Conservation (phyloP, 2,797 vertebrate species). For the Tauraco hartlaubi region DNA sequence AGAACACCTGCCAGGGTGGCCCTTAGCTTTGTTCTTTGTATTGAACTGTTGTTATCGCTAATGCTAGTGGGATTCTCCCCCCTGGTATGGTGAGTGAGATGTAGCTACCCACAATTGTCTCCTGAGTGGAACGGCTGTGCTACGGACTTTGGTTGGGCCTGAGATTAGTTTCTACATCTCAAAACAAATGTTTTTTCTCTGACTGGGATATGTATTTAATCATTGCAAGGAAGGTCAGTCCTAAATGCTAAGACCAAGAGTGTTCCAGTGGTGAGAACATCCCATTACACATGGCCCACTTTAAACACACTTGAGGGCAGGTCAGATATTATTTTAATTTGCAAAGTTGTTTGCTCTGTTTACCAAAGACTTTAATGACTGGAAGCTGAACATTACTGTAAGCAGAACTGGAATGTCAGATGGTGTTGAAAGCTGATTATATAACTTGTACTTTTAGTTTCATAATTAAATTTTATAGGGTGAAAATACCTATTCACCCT, state of each 20-base stretch:
- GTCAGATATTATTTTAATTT: constrained; percentile 49
- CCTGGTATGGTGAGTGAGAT: not conserved
- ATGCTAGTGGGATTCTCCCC: not conserved
- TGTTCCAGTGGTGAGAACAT: constrained; percentile 3
- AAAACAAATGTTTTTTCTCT: not conserved
- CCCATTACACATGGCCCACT: constrained; percentile 26
- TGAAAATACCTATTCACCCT: constrained; percentile 57
- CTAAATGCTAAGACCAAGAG: not conserved
- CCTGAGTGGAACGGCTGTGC: not conserved
- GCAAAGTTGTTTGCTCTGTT: constrained; percentile 28
- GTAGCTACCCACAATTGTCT: not conserved
- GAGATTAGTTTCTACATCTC: not conserved
- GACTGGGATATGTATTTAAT: not conserved
- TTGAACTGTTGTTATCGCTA: not conserved
- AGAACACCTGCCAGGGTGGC: not conserved
- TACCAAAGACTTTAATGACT: constrained; percentile 68
- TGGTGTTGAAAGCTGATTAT: constrained; percentile 79
- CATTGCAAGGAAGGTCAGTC: not conserved
- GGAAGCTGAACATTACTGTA: constrained; percentile 30
- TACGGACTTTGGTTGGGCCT: not conserved
- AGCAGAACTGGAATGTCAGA: constrained; percentile 76
- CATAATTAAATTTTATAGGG: constrained; percentile 75
- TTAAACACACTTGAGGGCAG: constrained; percentile 28
- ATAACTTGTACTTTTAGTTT: constrained; percentile 79
- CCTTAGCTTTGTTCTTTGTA: not conserved